Evolutionary conservation across 1,140 invertebrate genomes (phyloP).

Genomic region (Zelostemma sp.): DNA sequence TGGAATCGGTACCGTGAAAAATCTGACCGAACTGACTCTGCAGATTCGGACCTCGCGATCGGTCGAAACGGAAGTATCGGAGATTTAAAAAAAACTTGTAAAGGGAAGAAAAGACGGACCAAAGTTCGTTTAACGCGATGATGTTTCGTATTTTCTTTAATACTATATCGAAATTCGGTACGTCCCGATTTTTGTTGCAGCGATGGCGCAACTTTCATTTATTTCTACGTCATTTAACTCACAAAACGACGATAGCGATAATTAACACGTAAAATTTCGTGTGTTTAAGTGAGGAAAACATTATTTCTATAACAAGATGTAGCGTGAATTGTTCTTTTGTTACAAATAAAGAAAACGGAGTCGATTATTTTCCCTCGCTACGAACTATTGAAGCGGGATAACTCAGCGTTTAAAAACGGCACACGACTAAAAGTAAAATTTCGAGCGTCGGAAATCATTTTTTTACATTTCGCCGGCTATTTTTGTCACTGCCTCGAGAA

Average conservation of each 20-base stretch:
- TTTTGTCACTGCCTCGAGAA: slow-evolving; percentile 62
- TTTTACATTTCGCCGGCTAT: slow-evolving; percentile 64
- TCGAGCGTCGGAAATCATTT: slow-evolving; percentile 58
- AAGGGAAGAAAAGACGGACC: background rate
- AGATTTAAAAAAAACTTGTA: background rate
- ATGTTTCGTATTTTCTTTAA: background rate
- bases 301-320: too few species aligned
- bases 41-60: slow-evolving; percentile 66
- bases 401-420: background rate
- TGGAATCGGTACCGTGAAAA: slow-evolving; percentile 66
- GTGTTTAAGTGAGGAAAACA: too few species aligned
- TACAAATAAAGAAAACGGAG: too few species aligned
- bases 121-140: slow-evolving; percentile 5
- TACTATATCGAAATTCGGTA: too few species aligned
- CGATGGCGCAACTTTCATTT: too few species aligned
- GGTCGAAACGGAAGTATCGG: slow-evolving; percentile 38
- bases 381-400: too few species aligned
- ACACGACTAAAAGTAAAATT: background rate
- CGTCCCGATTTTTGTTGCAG: too few species aligned
- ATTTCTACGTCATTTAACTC: too few species aligned
- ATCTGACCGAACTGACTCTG: slow-evolving; percentile 65
- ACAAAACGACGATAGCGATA: too few species aligned
- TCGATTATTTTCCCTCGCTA: too few species aligned
- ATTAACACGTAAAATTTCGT: too few species aligned
- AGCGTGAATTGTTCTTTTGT: too few species aligned